Conservation (phyloP, 1,140 invertebrate species). For the Drosophila trapezifrons region DNA sequence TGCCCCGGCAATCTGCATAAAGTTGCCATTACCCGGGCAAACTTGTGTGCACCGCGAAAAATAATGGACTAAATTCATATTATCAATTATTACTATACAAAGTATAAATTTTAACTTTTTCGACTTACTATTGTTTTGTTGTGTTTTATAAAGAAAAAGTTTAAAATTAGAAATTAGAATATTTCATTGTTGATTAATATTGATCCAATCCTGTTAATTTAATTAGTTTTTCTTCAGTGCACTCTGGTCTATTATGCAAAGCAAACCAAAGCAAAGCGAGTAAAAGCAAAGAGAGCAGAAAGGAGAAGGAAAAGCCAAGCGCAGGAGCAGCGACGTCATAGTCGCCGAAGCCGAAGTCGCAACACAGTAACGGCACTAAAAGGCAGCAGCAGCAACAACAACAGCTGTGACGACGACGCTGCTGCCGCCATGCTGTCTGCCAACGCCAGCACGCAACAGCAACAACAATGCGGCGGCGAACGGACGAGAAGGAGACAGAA, state of each 20-base stretch:
- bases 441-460: conserved; percentile 77
- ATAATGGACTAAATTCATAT: background rate
- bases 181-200: background rate
- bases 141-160: too few relatives aligned
- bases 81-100: too few relatives aligned
- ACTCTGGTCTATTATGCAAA: conserved; percentile 41
- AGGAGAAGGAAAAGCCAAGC: conserved; percentile 42
- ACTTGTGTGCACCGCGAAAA: conserved; percentile 4
- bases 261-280: conserved; percentile 48
- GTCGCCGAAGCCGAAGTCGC: conserved; percentile 44
- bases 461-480: conserved; percentile 57
- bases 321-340: conserved; percentile 51
- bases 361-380: conserved; percentile 55
- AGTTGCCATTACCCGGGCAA: conserved; percentile 54
- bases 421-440: conserved; percentile 76
- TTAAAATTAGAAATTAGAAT: background rate
- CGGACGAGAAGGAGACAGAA: conserved; percentile 47
- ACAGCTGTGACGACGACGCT: conserved; percentile 16
- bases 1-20: conserved; percentile 59
- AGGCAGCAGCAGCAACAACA: conserved; percentile 41
- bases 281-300: conserved; percentile 34
- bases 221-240: conserved; percentile 6
- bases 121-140: too few relatives aligned
- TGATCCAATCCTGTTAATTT: background rate
- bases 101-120: too few relatives aligned